phyloP scores from a whole-genome alignment of 2,888 invertebrate species.

The Megastigmus dorsalis region DNA sequence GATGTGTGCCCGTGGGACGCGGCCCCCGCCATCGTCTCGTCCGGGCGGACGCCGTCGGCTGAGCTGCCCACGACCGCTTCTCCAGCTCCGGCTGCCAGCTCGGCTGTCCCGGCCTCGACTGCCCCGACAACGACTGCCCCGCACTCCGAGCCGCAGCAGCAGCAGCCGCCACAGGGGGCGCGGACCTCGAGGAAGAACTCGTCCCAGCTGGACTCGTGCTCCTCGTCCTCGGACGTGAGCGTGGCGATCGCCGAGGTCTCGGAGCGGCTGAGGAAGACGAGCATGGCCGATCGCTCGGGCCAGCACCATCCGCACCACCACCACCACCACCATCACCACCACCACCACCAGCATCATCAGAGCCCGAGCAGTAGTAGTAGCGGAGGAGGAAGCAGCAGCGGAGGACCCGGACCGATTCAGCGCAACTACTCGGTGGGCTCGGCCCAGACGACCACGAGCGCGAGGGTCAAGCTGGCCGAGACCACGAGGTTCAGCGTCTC shows the following conservation, averaged over 20 bases:
- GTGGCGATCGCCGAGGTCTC: conserved; percentile 76
- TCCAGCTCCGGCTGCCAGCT: conserved; percentile 15
- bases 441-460: conserved; percentile 72
- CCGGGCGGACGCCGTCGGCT: conserved; percentile 60
- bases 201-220: conserved; percentile 81
- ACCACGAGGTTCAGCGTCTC: conserved; percentile 75
- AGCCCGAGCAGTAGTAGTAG: too few relatives aligned
- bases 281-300: conserved; percentile 75
- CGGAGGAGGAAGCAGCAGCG: too few relatives aligned
- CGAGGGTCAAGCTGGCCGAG: conserved; percentile 71
- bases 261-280: conserved; percentile 79
- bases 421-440: conserved; percentile 71
- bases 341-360: conserved; percentile 79
- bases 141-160: conserved; percentile 48
- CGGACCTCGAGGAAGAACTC: conserved; percentile 80
- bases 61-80: too few relatives aligned
- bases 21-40: conserved; percentile 63
- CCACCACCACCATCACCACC: conserved; percentile 80
- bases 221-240: conserved; percentile 86
- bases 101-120: not conserved
- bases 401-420: conserved; percentile 60
- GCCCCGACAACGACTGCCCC: conserved; percentile 40
- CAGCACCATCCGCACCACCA: conserved; percentile 77
- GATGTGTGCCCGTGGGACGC: conserved; percentile 79
- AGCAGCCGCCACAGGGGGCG: conserved; percentile 39